Evolutionary conservation across 2,113 vertebrate genomes (phyloP).

Genomic region (Telmatochromis brichardi): DNA sequence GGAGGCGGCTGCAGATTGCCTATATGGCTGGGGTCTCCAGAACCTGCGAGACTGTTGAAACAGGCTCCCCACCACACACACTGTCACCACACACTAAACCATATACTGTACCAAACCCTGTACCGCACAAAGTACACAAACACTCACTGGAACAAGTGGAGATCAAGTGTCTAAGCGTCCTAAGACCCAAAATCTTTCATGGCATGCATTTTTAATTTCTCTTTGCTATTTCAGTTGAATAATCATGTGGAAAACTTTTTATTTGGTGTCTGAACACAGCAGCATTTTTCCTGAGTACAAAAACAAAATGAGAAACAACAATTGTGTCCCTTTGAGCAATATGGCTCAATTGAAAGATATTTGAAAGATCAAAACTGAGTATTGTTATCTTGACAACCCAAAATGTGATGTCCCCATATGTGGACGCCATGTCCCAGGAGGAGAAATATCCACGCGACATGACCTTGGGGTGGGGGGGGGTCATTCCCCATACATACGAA

Average conservation of each 20-base stretch:
- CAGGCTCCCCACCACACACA: background rate
- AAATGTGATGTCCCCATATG: background rate
- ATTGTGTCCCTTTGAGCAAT: background rate
- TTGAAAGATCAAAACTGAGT: background rate
- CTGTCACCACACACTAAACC: background rate
- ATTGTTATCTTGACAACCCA: background rate
- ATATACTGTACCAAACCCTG: background rate
- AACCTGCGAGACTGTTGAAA: background rate
- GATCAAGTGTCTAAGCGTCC: background rate
- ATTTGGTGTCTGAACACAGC: background rate
- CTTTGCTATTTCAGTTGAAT: background rate
- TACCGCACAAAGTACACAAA: background rate
- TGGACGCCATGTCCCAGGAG: background rate
- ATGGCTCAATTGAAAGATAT: background rate
- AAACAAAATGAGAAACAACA: background rate
- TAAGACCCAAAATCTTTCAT: background rate
- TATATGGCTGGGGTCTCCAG: rapidly evolving
- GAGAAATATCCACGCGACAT: background rate
- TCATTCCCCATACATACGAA: background rate
- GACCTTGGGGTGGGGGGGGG: background rate
- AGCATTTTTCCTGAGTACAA: background rate
- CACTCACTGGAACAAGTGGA: rapidly evolving
- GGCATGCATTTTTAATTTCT: background rate
- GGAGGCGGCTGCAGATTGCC: background rate
- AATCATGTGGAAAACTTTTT: background rate